Base-by-base conservation (phyloP, 2,113 vertebrate species). In the Tragelaphus scriptus region DNA sequence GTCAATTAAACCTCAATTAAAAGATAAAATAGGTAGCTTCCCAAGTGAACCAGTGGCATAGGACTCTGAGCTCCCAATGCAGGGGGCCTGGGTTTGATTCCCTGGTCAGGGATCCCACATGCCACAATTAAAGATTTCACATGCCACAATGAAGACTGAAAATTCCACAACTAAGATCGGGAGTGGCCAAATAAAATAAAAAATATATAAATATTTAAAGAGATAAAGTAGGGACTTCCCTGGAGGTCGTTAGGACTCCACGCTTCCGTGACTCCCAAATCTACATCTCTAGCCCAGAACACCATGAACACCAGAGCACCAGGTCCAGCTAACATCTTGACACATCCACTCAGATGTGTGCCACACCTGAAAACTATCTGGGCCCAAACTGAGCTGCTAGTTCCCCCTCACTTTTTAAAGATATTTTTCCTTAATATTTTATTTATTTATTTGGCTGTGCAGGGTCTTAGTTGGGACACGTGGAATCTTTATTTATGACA, bases 301-400 rank as follows among this genome's bases (percentile, higher is more conserved):
- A 3, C 49, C 0, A 0, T 6, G 7, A 44, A 21, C 6, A 3
- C 47, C 40, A 6, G 49, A 56, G 6, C 15, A 10, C 6, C 4
- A 30, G 6, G 21, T 56, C 71, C 15, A 44, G 4, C 53, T 26
- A 36, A 30, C 11, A 1, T 9, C 87, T 44, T 28, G 28, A 75
- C 25, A 1, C 30, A 77, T 85, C 53, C 53, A 15, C 5, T 47
- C 51, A 26, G n/a, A 51, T 15, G 30, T 21, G 56, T 44, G 10
- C 25, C 2, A 26, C 40, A 36, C 8, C 28, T 5, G 36, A 63
- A 61, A 8, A 6, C 0, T 10, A 75, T 6, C 28, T 6, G 9
- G 12, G 17, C n/a, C 82, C 58, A 80, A 32, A 91, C 47, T 28
- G 19, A 85, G 51, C 59, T 77, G 59, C 63, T n/a, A 5, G 36